Conservation (phyloP, 2,888 invertebrate species). For the Sycophila texana region DNA sequence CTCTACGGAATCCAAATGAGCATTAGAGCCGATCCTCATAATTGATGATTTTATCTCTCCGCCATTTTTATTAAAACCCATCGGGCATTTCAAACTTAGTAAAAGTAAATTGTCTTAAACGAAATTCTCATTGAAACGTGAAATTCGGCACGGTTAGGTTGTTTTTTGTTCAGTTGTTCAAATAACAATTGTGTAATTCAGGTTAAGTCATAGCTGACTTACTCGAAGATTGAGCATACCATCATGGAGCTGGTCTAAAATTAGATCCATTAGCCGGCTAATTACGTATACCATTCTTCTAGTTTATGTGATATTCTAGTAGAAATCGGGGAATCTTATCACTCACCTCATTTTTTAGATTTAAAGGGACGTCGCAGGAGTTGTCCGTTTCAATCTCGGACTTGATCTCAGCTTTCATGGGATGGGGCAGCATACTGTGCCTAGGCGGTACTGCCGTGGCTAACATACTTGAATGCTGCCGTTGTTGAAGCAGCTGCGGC, state of each 20-base stretch:
- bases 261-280: constrained; percentile 37
- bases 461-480: constrained; percentile 70
- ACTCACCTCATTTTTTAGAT: constrained; percentile 75
- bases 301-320: no score
- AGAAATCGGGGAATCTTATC: no score
- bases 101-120: no score
- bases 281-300: constrained; percentile 30
- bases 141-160: no score
- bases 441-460: constrained; percentile 73
- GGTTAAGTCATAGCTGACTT: constrained; percentile 53
- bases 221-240: constrained; percentile 47
- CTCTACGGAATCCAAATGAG: constrained; percentile 28
- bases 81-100: no score
- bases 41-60: no score
- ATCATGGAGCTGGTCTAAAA: constrained; percentile 43
- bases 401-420: constrained; percentile 66
- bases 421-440: constrained; percentile 74
- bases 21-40: no score
- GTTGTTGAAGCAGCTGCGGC: constrained; percentile 54
- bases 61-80: no score
- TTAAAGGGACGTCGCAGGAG: constrained; percentile 74
- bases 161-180: no score
- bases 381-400: constrained; percentile 68
- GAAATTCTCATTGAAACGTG: no score
- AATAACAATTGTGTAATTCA: constrained; percentile 40